phyloP scores from a whole-genome alignment of 2,888 invertebrate species.

The Acronicta psi region DNA sequence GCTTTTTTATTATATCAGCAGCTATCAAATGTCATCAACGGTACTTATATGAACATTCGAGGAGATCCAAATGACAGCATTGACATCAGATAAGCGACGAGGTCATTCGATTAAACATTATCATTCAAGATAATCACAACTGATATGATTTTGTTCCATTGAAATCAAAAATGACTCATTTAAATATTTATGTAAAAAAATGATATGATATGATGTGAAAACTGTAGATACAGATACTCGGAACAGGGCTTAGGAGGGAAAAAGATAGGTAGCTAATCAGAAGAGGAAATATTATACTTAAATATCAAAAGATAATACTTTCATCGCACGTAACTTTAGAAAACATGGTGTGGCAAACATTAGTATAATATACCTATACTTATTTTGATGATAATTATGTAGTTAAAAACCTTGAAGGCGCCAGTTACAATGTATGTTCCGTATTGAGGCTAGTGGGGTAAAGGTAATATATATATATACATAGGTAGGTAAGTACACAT shows the following conservation, averaged over 20 bases:
- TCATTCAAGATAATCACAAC: slow-evolving; percentile 33
- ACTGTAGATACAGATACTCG: slow-evolving; percentile 22
- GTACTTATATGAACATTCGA: slow-evolving; percentile 14
- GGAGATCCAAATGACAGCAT: slow-evolving; percentile 7
- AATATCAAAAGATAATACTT: neutral
- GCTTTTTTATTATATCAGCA: too few species aligned
- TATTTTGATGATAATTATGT: slow-evolving; percentile 11
- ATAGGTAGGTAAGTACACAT: too few species aligned
- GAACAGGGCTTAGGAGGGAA: neutral
- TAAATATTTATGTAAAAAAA: slow-evolving; percentile 7
- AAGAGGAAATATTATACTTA: slow-evolving; percentile 2
- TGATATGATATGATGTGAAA: too few species aligned
- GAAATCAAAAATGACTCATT: slow-evolving; percentile 36
- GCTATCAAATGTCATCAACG: neutral
- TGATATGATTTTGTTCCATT: slow-evolving; percentile 34
- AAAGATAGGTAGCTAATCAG: neutral
- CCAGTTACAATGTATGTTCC: slow-evolving; percentile 18
- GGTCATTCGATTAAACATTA: slow-evolving; percentile 34
- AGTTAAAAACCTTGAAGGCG: slow-evolving; percentile 11
- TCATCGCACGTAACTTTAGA: slow-evolving; percentile 14
- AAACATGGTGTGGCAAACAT: neutral
- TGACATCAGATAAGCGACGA: too few species aligned
- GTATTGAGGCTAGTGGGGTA: slow-evolving; percentile 43
- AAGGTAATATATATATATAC: slow-evolving; percentile 7
- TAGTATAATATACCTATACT: too few species aligned